phyloP scores from a whole-genome alignment of 2,113 vertebrate genomes.

The Melanotaenia duboulayi region DNA sequence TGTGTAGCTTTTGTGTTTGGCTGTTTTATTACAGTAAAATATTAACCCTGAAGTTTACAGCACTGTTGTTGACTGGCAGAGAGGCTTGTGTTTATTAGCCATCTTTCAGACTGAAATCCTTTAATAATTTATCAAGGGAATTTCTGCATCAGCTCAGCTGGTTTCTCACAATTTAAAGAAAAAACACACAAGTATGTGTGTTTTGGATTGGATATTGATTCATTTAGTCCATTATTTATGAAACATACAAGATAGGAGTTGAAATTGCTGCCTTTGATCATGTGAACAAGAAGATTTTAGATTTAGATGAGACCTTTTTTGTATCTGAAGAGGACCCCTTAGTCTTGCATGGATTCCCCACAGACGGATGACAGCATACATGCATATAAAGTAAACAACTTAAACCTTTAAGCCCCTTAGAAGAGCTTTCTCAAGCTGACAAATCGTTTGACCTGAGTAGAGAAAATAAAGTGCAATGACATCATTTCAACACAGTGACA shows the following conservation, averaged over 20 bases:
- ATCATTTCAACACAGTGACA: too few species aligned
- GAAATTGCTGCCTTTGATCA: not conserved
- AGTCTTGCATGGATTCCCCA: slow-evolving; percentile 16
- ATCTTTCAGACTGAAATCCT: slow-evolving; percentile 7
- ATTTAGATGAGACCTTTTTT: slow-evolving; percentile 1
- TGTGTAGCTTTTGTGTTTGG: slow-evolving; percentile 17
- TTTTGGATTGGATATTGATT: not conserved
- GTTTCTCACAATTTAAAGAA: not conserved
- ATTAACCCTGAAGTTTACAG: not conserved
- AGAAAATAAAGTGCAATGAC: too few species aligned
- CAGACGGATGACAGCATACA: slow-evolving; percentile 1
- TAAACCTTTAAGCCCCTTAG: not conserved
- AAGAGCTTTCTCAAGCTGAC: too few species aligned
- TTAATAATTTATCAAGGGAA: slow-evolving; percentile 11
- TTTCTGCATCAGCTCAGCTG: slow-evolving; percentile 1
- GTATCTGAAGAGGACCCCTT: slow-evolving; percentile 13
- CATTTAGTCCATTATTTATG: not conserved
- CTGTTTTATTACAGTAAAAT: slow-evolving; percentile 22
- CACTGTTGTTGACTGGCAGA: not conserved
- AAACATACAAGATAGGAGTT: too few species aligned
- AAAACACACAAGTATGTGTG: not conserved
- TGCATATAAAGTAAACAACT: not conserved
- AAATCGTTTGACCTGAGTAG: too few species aligned
- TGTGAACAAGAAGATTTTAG: slow-evolving; percentile 25
- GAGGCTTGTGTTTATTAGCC: slow-evolving; percentile 16